Evolutionary conservation across 2,113 vertebrate genomes (phyloP).

Genomic region (Poeciliopsis retropinna): DNA sequence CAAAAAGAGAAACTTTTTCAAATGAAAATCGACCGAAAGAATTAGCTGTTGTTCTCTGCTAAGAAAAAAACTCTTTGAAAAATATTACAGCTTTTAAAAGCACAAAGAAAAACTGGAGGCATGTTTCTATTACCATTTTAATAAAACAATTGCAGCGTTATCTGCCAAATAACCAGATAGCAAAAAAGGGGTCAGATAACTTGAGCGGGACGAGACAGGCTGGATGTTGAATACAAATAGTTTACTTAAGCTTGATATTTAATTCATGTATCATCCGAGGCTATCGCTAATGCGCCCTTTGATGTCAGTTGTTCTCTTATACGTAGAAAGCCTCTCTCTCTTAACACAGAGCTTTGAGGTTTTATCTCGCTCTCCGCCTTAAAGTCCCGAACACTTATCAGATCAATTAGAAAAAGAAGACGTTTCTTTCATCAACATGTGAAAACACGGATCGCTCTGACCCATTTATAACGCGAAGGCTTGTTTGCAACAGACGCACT

Average conservation of each 20-base stretch:
- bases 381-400: constrained; percentile 30
- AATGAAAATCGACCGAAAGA: no score
- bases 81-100: background rate
- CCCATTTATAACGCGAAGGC: constrained; percentile 46
- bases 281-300: background rate
- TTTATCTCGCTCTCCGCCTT: constrained; percentile 31
- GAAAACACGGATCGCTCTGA: constrained; percentile 40
- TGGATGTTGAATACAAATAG: constrained; percentile 15
- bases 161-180: background rate
- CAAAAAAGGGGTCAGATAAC: background rate
- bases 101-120: background rate
- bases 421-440: constrained; percentile 33
- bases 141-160: background rate
- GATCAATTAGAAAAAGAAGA: constrained; percentile 42
- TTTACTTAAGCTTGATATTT: constrained; percentile 8
- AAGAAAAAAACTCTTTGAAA: background rate
- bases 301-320: background rate
- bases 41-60: background rate
- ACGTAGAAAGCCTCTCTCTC: constrained; percentile 7
- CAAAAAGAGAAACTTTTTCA: no score
- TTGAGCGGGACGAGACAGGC: background rate
- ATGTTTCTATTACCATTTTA: background rate
- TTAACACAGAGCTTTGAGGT: constrained; percentile 12
- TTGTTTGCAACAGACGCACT: constrained; percentile 26
- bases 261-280: constrained; percentile 17